These are phyloP conservation scores for Ictalurus furcatus DNA, from an alignment of 2,113 vertebrate species.

Conservation along the genomic window DNA sequence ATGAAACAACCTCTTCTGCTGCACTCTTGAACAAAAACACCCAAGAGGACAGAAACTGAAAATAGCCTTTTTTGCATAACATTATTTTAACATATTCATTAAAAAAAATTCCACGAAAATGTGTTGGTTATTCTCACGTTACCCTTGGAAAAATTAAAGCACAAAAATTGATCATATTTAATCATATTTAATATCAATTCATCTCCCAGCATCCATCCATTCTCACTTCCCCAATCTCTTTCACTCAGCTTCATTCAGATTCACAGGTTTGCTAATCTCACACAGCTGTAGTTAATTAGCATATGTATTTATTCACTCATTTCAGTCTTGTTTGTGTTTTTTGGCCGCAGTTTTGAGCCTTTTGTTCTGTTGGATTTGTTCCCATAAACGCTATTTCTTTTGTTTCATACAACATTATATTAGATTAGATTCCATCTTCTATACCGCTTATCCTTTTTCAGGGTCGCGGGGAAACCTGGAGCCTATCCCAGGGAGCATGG, in stretches of 20 bases:
- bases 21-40: not conserved
- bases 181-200: not conserved
- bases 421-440: too few relatives aligned
- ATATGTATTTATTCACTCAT: not conserved
- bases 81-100: not conserved
- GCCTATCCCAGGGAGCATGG: too few relatives aligned
- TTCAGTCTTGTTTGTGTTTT: not conserved
- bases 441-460: too few relatives aligned
- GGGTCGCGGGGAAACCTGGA: too few relatives aligned
- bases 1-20: not conserved
- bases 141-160: not conserved
- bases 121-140: not conserved
- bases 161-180: not conserved
- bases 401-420: not conserved
- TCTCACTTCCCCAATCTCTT: not conserved
- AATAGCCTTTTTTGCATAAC: not conserved
- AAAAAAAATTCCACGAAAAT: not conserved
- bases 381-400: not conserved
- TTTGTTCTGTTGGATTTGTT: not conserved
- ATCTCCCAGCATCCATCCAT: not conserved
- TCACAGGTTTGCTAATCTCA: not conserved
- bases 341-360: not conserved
- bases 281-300: not conserved
- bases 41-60: not conserved
- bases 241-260: not conserved